Evolutionary conservation across 2,113 vertebrate species (phyloP), one percentile per base, ranked within the genome.

Genomic region (Brachyistius frenatus): DNA sequence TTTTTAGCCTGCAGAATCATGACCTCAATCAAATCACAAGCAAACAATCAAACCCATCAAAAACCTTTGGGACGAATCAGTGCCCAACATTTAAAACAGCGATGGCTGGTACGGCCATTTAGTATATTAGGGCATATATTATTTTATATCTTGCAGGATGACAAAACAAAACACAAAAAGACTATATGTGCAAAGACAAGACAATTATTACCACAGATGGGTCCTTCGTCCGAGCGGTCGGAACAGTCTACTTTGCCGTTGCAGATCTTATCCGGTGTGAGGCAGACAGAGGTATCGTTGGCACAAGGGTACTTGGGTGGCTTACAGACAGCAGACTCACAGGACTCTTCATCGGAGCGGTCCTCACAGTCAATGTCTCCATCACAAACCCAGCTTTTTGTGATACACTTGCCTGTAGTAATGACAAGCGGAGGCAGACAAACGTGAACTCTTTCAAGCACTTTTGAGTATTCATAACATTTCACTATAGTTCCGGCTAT

Each of bases 291-390:
- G 55, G 95, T 96, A 91, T 99, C 96, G 60, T 98, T 98, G 89
- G 96, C 97, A 91, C 98, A 99, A 64, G 96, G 95, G 85, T 98
- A 98, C 91, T 96, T 98, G 85, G 98, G 98, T n/a, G 96, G 96
- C 87, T 96, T 97, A 76, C 98, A 99, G 86, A 95, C 77, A 70
- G 96, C 96, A 16, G 93, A 94, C 88, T 97, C 95, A 72, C 98
- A 99, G 35, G 96, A 95, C 77, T 98, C 96, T 90, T 99, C 98
- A 77, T 99, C 98, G 4, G 98, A 99, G 53, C 95, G 97, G 94
- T 99, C 98, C 89, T 99, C 98, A 85, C 98, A 99, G 91, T 99
- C 98, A 15, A 97, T 96, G 93, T 99, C 98, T 53, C 98, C 98
- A 83, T 99, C 98, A 88, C 98, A 99, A 5, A 99, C 96, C 98